Base-by-base conservation (phyloP, 2,888 invertebrate genomes). In the Endotricha flammealis region DNA sequence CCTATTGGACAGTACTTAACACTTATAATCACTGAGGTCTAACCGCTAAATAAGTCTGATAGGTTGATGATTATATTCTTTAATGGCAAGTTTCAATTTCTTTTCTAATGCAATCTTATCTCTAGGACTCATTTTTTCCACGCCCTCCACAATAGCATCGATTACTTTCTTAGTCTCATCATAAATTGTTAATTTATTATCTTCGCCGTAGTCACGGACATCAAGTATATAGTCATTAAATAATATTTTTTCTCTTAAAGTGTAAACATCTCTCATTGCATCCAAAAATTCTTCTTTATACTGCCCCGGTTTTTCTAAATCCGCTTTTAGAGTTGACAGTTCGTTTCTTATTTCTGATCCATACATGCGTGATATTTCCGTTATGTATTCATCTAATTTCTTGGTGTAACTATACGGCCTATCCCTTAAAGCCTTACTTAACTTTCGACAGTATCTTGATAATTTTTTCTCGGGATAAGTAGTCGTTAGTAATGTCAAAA, bases 151-250 rank as follows among this genome's bases (percentile, higher is more conserved):
- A 30, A 68, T 60, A n/a, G 46, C 46, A 13, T 41, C 35, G 1
- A 67, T 12, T 6, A 69, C 4, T 27, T 46, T 57, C 0, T 32
- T 34, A 2, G 63, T 59, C 39, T 60, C 52, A 1, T 47, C 35
- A 4, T 41, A 6, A 2, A 66, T 47, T 0, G 17, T 29, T 1
- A 39, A 11, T 14, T 53, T 57, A 12, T 49, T 39, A 8, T 41
- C 39, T 8, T 45, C 48, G 0, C 53, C 59, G 12, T 45, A 61
- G 27, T 59, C 49, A 16, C 31, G 32, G 5, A 70, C 29, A 32
- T 54, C 53, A 4, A 46, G 23, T 16, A 76, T 41, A 31, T 79
- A 81, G 39, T 78, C 68, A 0, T 57, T 48, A 13, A 81, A 78
- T 1, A 41, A 11, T 8, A 54, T 27, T 5, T 52, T 54, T 38